Conservation (phyloP, 2,113 vertebrate genomes). For the Agapornis roseicollis region DNA sequence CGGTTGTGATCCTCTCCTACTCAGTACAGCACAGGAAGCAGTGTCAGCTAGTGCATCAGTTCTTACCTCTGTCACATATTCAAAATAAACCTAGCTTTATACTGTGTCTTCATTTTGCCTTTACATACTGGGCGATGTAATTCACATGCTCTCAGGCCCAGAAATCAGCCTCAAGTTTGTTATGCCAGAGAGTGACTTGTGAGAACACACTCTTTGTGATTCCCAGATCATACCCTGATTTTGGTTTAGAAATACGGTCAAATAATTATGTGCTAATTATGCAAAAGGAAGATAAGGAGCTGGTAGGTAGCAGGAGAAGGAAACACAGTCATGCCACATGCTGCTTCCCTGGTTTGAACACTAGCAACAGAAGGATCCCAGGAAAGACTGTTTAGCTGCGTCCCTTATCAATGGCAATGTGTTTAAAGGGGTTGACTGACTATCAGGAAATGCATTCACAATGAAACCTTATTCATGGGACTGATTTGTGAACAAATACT, state of each 20-base stretch:
- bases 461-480: neutral
- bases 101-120: neutral
- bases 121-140: neutral
- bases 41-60: neutral
- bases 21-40: neutral
- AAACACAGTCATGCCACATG: neutral
- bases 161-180: neutral
- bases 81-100: neutral
- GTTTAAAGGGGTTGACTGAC: neutral
- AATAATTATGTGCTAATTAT: neutral
- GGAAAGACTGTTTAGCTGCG: neutral
- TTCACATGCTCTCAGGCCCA: neutral
- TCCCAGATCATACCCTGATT: neutral
- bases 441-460: slow-evolving; percentile 1
- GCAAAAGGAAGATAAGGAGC: neutral
- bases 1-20: neutral
- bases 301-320: neutral
- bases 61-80: neutral
- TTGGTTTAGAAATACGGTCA: neutral
- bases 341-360: neutral
- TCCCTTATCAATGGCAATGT: neutral
- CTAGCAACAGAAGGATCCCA: neutral
- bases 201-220: neutral
- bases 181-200: neutral
- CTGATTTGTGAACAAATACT: neutral